Percentiles rank a stretch among this genome's conserved stretches.
These are phyloP conservation scores for Amblyraja radiata DNA, from an alignment of 2,797 vertebrate genomes.

Conservation along the genomic window DNA sequence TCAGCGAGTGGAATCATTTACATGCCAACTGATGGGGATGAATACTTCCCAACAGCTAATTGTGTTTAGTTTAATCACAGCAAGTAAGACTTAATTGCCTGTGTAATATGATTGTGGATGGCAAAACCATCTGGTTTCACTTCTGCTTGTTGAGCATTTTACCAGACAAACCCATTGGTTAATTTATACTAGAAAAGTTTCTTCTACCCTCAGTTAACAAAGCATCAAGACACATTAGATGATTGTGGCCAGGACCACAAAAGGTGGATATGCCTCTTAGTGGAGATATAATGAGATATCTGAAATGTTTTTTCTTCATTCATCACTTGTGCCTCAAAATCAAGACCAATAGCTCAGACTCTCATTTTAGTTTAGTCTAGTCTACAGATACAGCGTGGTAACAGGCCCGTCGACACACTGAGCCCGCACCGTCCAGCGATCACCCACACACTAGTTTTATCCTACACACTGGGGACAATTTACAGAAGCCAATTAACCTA, in stretches of 20 bases:
- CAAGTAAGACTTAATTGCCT: slow-evolving; percentile 75
- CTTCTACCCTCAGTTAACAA: too few relatives aligned
- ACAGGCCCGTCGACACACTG: too few relatives aligned
- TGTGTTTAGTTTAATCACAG: slow-evolving; percentile 81
- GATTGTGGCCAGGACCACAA: not conserved
- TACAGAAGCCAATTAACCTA: too few relatives aligned
- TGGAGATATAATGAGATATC: not conserved
- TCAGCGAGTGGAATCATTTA: slow-evolving; percentile 55
- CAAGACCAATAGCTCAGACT: not conserved
- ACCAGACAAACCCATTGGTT: not conserved
- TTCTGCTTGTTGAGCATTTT: slow-evolving; percentile 41
- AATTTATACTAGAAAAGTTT: not conserved
- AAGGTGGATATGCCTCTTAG: not conserved
- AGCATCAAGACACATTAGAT: not conserved
- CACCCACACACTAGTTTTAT: too few relatives aligned
- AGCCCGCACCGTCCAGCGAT: too few relatives aligned
- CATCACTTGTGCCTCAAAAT: too few relatives aligned
- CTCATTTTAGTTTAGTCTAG: too few relatives aligned
- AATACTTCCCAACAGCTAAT: slow-evolving; percentile 70
- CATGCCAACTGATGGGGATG: slow-evolving; percentile 60
- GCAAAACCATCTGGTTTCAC: slow-evolving; percentile 53
- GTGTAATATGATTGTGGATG: slow-evolving; percentile 58
- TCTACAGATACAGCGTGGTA: too few relatives aligned
- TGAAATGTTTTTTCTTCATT: too few relatives aligned
- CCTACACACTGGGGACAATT: too few relatives aligned